phyloP scores from a whole-genome alignment of 2,797 vertebrate genomes.

The Ctenopoma kingsleyae region DNA sequence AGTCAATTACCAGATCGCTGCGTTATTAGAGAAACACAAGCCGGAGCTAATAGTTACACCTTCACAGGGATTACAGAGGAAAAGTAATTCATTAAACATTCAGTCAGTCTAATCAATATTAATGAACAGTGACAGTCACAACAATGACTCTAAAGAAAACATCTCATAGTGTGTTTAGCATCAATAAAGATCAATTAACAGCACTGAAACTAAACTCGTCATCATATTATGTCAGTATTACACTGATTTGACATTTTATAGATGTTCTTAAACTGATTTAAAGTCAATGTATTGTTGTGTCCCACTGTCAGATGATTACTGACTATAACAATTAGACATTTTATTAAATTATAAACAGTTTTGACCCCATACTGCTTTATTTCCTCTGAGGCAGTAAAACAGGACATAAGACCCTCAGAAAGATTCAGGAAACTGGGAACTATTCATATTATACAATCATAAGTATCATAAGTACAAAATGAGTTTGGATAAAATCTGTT shows the following conservation, averaged over 20 bases:
- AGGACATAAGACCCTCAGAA: too few relatives aligned
- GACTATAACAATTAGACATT: too few relatives aligned
- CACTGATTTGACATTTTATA: background rate
- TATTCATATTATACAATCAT: too few relatives aligned
- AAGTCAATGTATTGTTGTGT: background rate
- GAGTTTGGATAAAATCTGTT: too few relatives aligned
- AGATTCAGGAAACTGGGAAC: too few relatives aligned
- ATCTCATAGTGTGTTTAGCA: background rate
- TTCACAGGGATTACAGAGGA: background rate
- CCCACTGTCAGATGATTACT: background rate
- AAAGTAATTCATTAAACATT: background rate
- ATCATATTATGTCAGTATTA: background rate
- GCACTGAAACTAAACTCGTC: too few relatives aligned
- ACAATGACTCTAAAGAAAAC: background rate
- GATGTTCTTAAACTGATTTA: background rate
- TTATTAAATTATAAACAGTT: too few relatives aligned
- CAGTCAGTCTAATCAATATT: conserved; percentile 1
- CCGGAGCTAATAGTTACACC: background rate
- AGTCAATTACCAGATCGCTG: background rate
- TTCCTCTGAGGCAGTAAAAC: too few relatives aligned
- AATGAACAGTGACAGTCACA: background rate
- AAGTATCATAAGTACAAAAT: too few relatives aligned
- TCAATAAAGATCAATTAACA: background rate
- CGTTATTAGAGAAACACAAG: background rate
- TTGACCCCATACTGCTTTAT: too few relatives aligned